Percentiles rank a stretch among this genome's conserved stretches.
Conservation (phyloP, 2,888 invertebrate species). For the Mechanitis messenoides region DNA sequence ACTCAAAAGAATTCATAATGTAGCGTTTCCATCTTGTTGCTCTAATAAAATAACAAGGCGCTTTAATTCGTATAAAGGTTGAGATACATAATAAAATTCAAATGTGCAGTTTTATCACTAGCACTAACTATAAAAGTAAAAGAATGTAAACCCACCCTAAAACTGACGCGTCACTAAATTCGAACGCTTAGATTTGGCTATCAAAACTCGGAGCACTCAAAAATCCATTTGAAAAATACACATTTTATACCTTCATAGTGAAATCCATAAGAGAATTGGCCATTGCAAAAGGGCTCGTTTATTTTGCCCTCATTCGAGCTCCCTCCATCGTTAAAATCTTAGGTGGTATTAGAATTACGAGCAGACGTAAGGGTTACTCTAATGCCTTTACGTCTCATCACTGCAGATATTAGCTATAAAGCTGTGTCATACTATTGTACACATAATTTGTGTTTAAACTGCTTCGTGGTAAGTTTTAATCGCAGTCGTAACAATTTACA, state of each 20-base stretch:
- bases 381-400: constrained; percentile 51
- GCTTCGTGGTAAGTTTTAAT: constrained; percentile 67
- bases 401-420: constrained; percentile 57
- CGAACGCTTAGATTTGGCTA: constrained; percentile 70
- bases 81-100: constrained; percentile 44
- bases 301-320: constrained; percentile 41
- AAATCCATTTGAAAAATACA: constrained; percentile 75
- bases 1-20: background rate
- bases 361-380: constrained; percentile 45
- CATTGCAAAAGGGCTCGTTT: constrained; percentile 52
- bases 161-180: constrained; percentile 55
- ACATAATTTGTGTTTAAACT: constrained; percentile 36
- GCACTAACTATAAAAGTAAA: constrained; percentile 62
- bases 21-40: constrained; percentile 29
- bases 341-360: constrained; percentile 52
- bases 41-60: constrained; percentile 22
- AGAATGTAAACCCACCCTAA: constrained; percentile 58
- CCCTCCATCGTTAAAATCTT: constrained; percentile 42
- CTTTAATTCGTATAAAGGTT: constrained; percentile 14
- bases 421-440: constrained; percentile 41
- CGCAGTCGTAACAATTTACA: constrained; percentile 67
- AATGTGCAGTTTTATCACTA: constrained; percentile 59
- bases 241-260: constrained; percentile 50
- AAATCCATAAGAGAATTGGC: constrained; percentile 50
- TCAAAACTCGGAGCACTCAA: constrained; percentile 72